Conservation (phyloP, 2,113 vertebrate genomes). For the Pleuronectes platessa region DNA sequence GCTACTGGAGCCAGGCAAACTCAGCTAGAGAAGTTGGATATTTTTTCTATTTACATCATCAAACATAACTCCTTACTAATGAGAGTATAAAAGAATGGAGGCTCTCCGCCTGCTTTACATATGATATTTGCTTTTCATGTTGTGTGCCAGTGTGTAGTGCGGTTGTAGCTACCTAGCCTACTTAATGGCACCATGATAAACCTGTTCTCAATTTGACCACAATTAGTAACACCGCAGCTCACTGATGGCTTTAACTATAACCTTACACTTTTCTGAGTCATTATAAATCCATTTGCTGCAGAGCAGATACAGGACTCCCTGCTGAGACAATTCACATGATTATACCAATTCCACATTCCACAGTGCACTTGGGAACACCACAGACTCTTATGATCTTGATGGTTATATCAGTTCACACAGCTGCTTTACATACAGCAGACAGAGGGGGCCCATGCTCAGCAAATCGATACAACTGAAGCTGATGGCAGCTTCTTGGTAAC, state of each 20-base stretch:
- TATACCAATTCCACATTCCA: constrained; percentile 52
- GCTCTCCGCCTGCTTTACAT: not conserved
- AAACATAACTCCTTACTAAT: constrained; percentile 10
- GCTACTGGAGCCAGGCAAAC: constrained; percentile 3
- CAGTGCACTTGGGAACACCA: constrained; percentile 18
- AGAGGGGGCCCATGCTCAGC: not conserved
- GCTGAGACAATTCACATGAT: constrained; percentile 26
- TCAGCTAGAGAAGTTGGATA: not conserved
- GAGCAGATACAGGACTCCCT: constrained; percentile 24
- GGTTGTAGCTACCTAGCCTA: not conserved
- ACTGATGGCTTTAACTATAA: constrained; percentile 34
- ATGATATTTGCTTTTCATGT: not conserved
- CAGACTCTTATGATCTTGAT: constrained; percentile 35
- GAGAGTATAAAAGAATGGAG: not conserved
- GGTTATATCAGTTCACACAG: constrained; percentile 28
- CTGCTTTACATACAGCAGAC: constrained; percentile 12
- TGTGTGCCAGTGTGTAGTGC: not conserved
- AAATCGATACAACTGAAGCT: not conserved
- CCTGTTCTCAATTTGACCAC: constrained; percentile 29
- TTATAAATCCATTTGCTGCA: constrained; percentile 42
- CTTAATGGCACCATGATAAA: not conserved
- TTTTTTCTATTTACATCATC: not conserved
- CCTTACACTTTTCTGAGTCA: constrained; percentile 21
- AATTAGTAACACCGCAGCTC: constrained; percentile 23
- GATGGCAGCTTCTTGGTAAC: not conserved